Conservation (phyloP, 2,888 invertebrate species). For the Drosophila flavopinicola region DNA sequence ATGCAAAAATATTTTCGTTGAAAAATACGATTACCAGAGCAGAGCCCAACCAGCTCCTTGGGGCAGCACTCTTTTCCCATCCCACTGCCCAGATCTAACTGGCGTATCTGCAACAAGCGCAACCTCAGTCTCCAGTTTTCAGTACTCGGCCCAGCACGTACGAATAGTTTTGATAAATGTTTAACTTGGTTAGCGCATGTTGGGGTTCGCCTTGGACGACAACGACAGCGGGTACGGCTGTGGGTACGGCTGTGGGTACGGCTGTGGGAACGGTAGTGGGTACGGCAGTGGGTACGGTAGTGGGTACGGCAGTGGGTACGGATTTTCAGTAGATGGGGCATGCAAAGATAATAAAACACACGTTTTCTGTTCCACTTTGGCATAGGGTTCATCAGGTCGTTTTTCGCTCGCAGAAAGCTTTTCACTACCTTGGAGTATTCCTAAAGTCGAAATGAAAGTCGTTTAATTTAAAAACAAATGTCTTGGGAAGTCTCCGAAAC, state of each 20-base stretch:
- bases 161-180: slow-evolving; percentile 75
- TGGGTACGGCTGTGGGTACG: too few relatives aligned
- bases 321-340: slow-evolving; percentile 10
- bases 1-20: slow-evolving; percentile 78
- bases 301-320: too few relatives aligned
- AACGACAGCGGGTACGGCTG: not conserved
- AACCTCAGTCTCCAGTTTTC: slow-evolving; percentile 22
- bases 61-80: slow-evolving; percentile 11
- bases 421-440: not conserved
- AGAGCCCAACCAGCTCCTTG: slow-evolving; percentile 37
- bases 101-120: slow-evolving; percentile 29
- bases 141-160: slow-evolving; percentile 62
- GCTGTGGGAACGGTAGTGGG: too few relatives aligned
- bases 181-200: slow-evolving; percentile 56
- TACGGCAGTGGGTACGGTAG: too few relatives aligned
- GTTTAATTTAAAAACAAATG: too few relatives aligned
- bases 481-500: too few relatives aligned
- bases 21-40: slow-evolving; percentile 64
- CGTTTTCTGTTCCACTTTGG: slow-evolving; percentile 46
- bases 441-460: not conserved
- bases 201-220: slow-evolving; percentile 4
- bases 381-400: slow-evolving; percentile 15
- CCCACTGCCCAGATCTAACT: slow-evolving; percentile 21
- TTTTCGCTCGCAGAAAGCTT: too few relatives aligned
- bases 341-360: slow-evolving; percentile 69